Evolutionary conservation across 2,113 vertebrate species (phyloP), one percentile per base, ranked within the genome.

Genomic region (Tetrax tetrax): DNA sequence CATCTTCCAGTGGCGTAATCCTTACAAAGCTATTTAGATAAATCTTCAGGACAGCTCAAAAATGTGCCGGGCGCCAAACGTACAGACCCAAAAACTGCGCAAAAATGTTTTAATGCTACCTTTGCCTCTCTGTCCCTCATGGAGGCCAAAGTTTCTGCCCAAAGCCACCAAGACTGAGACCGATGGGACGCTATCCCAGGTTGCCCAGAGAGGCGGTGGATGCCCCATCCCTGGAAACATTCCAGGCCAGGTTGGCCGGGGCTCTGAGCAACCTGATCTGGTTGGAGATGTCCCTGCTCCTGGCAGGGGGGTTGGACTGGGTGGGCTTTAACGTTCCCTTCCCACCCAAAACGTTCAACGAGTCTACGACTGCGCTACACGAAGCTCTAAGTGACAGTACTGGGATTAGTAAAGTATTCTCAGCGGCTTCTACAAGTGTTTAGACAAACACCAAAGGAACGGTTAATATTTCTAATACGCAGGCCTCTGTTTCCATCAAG

Each of bases 351-450:
- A 12, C 41, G 12, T 41, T 41, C 41, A 41, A 41, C 14, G 41
- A 43, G 41, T 43, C 41, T 0, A 2, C 41, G 37, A 8, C 31
- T 31, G n/a, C 0, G 2, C 37, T 0, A 1, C 24, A 23, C 1
- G 0, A 82, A 61, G 21, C 53, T 56, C 33, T 28, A 27, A 35
- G 8, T 5, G 43, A 48, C 68, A 1, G 2, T 0, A 1, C 22
- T 17, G n/a, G 45, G 59, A 57, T 74, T 7, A 66, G 50, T 24
- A 4, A 31, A 57, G n/a, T 7, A 25, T 75, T 70, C 53, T 57
- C n/a, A 23, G 54, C 1, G 3, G 29, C 14, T 74, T 41, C 69
- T n/a, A 22, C n/a, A 74, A 61, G 21, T 16, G 61, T 50, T 59
- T 35, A 18, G 54, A 50, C 8, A 82, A 59, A 50, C 33, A 11